These are phyloP conservation scores for Triplophysa yarkandensis DNA, from an alignment of 2,797 vertebrate genomes.

Conservation along the genomic window DNA sequence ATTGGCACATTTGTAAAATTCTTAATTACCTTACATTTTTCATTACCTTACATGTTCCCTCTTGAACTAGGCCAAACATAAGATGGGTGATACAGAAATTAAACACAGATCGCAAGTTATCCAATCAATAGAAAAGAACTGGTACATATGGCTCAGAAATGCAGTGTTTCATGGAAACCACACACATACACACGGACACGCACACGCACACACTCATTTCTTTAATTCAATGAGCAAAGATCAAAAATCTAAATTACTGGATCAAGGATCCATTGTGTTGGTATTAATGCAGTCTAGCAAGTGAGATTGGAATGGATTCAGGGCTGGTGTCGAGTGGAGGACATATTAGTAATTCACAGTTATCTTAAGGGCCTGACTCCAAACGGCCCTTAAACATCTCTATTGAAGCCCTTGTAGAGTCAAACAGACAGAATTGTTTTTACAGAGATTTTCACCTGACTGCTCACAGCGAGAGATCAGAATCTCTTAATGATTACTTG, in stretches of 20 bases:
- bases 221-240: background rate
- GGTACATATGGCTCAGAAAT: constrained; percentile 40
- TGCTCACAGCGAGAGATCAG: background rate
- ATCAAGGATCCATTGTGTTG: background rate
- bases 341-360: constrained; percentile 54
- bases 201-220: background rate
- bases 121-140: constrained; percentile 49
- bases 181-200: constrained; percentile 10
- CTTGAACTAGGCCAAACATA: constrained; percentile 70
- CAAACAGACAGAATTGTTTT: constrained; percentile 16
- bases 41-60: constrained; percentile 62
- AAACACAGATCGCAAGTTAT: constrained; percentile 62
- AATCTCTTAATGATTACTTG: background rate
- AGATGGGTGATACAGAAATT: constrained; percentile 46
- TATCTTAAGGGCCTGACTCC: constrained; percentile 43
- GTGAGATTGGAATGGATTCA: background rate
- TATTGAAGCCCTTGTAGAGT: constrained; percentile 43
- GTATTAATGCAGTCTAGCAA: constrained; percentile 14
- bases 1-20: constrained; percentile 78
- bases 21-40: constrained; percentile 68
- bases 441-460: background rate
- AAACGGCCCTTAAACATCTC: constrained; percentile 37
- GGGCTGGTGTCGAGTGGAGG: constrained; percentile 20
- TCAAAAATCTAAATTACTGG: background rate
- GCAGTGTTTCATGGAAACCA: constrained; percentile 12